Conservation (phyloP, 2,888 invertebrate genomes). For the Lycophotia porphyrea region DNA sequence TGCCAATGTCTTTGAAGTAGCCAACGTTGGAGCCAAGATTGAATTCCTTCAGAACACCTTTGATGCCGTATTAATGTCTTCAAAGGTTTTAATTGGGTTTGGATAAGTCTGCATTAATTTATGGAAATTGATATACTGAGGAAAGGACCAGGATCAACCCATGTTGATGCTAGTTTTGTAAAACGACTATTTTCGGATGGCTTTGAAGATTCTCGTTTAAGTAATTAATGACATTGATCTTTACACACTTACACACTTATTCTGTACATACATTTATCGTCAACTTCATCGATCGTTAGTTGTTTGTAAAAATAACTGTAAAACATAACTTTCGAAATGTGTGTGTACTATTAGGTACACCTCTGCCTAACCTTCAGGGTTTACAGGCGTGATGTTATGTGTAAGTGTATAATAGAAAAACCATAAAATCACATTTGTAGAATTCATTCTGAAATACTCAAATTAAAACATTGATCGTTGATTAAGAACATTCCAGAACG, state of each 20-base stretch:
- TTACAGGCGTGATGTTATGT: too few relatives aligned
- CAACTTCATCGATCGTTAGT: too few relatives aligned
- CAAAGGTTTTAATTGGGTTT: conserved; percentile 32
- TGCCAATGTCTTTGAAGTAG: not conserved
- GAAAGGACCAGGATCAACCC: too few relatives aligned
- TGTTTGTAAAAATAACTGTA: too few relatives aligned
- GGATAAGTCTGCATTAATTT: not conserved
- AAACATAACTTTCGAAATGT: too few relatives aligned
- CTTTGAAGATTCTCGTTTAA: not conserved
- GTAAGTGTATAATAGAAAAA: not conserved
- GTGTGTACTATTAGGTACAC: too few relatives aligned
- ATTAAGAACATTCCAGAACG: conserved; percentile 20
- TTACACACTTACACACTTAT: too few relatives aligned
- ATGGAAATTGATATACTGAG: not conserved
- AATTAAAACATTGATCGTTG: not conserved
- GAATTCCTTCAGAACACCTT: conserved; percentile 4
- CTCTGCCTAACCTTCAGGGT: too few relatives aligned
- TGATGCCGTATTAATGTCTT: conserved; percentile 23
- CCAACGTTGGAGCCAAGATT: not conserved
- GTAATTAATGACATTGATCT: not conserved
- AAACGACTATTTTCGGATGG: not conserved
- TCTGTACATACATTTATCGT: not conserved
- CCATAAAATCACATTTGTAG: not conserved
- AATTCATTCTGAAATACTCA: not conserved
- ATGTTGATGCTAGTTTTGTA: not conserved